Base-by-base conservation (phyloP, 2,888 invertebrate species). In the Caradrina clavipalpis region DNA sequence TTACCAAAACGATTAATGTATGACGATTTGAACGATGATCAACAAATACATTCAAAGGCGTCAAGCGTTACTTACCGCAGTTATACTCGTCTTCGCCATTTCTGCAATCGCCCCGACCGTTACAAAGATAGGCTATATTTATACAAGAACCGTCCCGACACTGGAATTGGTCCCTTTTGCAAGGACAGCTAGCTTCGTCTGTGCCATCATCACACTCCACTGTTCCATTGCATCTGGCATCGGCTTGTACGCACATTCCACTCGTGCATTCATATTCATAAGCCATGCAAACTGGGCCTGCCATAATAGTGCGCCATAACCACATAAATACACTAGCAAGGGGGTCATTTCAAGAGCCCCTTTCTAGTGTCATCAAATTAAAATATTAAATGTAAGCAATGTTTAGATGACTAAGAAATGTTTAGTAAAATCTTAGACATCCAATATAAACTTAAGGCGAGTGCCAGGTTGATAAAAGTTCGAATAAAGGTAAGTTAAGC, bases 61-160 rank as follows among this genome's bases (percentile, higher is more conserved):
- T 65, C 59, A 80, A 83, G 77, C 84, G 70, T 64, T 82, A 91
- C 91, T 90, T 85, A 91, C 96, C 96, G 84, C 97, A 97, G 80
- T 95, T 94, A 63, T 86, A 86, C 91, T 97, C 97, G 85, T 97
- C 97, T 84, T 97, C 97, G 71, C 96, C 96, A 87, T 96, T 95
- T 47, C 66, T 82, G 91, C 97, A 97, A 88, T 97, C 97, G 78
- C 83, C 87, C 67, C 91, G 88, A 81, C 96, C 96, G 89, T 98
- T 96, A 92, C 98, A 98, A 84, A 96, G 95, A 80, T 96, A 96
- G 59, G 96, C 95, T 81, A 95, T 92, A 86, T 96, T 95, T 90
- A 97, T 96, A 93, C 98, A 98, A 87, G 96, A 92, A 77, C 97
- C 97, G 86, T 97, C 97, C 84, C 97, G 93, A 90, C 97, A 97